A percentile compares a stretch with the other conserved stretches of the same genome.
Conservation (phyloP, 1,140 invertebrate genomes). For the Drosophila lini region DNA sequence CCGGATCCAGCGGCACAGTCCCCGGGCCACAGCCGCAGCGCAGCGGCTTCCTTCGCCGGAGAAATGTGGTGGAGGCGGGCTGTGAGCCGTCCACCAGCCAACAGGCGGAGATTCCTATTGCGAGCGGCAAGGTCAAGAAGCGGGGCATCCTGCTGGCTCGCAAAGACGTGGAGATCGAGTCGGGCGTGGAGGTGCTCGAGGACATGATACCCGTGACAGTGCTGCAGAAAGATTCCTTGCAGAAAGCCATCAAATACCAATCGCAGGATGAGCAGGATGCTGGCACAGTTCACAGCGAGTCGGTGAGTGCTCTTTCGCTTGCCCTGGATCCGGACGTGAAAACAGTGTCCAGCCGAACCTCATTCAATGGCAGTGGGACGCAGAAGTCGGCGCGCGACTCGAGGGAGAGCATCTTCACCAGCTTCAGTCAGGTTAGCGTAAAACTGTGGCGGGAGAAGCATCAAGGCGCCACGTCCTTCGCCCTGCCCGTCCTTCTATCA, state of each 20-base stretch:
- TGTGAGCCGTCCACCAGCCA: constrained; percentile 43
- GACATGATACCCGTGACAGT: constrained; percentile 59
- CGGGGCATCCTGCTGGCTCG: constrained; percentile 67
- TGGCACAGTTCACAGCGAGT: background rate
- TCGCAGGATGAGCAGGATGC: constrained; percentile 12
- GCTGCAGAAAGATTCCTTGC: background rate
- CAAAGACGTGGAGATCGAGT: constrained; percentile 82
- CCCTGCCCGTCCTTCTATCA: constrained; percentile 40
- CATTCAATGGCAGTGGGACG: background rate
- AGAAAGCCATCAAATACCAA: too few relatives aligned
- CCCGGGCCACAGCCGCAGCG: constrained; percentile 20
- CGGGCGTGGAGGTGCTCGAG: constrained; percentile 77
- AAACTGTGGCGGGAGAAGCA: constrained; percentile 29
- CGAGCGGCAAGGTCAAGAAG: constrained; percentile 56
- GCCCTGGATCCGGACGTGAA: background rate
- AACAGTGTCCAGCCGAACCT: background rate
- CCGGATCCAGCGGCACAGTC: background rate
- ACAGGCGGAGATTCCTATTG: constrained; percentile 43
- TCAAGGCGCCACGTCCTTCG: constrained; percentile 1
- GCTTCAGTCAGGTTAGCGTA: constrained; percentile 17
- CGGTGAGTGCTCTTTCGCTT: constrained; percentile 1
- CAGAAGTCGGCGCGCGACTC: background rate
- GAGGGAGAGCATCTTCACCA: background rate
- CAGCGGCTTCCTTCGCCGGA: constrained; percentile 49
- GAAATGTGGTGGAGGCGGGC: constrained; percentile 45